A percentile compares a stretch with the other conserved stretches of the same genome.
phyloP scores from a whole-genome alignment of 2,888 invertebrate species.

The Epinotia brunnichana region DNA sequence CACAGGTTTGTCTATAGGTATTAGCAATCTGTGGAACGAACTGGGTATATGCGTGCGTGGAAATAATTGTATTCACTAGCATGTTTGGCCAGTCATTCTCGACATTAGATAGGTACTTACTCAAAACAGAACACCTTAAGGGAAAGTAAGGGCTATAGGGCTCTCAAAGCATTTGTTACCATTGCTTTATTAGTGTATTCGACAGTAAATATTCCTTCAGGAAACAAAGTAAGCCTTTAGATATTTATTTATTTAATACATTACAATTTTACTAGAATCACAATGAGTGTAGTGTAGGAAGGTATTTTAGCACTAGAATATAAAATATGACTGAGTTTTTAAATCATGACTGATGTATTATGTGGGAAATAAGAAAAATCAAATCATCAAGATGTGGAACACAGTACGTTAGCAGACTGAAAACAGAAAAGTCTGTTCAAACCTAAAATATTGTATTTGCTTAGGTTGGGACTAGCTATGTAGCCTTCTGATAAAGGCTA shows the following conservation, averaged over 20 bases:
- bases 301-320: not conserved
- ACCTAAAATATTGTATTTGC: not conserved
- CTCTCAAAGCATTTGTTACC: not conserved
- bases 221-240: not conserved
- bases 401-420: too few relatives aligned
- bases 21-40: not conserved
- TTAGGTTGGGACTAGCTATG: not conserved
- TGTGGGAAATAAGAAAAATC: too few relatives aligned
- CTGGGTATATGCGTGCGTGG: not conserved
- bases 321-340: conserved; percentile 5
- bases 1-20: not conserved
- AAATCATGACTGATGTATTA: not conserved
- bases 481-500: too few relatives aligned
- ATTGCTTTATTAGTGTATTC: not conserved
- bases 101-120: not conserved
- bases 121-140: not conserved
- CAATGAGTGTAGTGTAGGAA: not conserved
- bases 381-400: too few relatives aligned
- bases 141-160: too few relatives aligned
- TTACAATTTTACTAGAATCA: not conserved
- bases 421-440: not conserved
- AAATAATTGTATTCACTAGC: not conserved
- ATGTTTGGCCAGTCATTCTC: not conserved
- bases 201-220: not conserved
- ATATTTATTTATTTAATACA: not conserved